A percentile compares a stretch with the other conserved stretches of the same genome.
These are phyloP conservation scores for Lymantria dispar DNA, from an alignment of 2,888 invertebrate species.

Conservation along the genomic window DNA sequence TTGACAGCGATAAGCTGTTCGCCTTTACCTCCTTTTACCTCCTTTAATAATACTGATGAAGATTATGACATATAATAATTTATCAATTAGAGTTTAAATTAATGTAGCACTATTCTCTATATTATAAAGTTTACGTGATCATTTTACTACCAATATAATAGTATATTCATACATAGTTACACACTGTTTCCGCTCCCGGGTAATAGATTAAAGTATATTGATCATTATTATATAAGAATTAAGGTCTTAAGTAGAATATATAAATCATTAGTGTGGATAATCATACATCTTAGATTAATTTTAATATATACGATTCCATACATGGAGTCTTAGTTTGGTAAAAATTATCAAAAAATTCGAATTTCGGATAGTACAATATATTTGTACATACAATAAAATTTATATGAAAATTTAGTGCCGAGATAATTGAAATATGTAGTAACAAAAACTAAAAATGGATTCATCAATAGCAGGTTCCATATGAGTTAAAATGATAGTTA, in stretches of 20 bases:
- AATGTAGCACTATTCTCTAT: constrained; percentile 41
- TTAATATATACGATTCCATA: constrained; percentile 34
- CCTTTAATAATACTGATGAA: constrained; percentile 25
- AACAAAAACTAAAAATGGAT: too few relatives aligned
- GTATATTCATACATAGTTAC: constrained; percentile 16
- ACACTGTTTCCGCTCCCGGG: constrained; percentile 15
- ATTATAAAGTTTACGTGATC: constrained; percentile 29
- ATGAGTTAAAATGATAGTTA: background rate
- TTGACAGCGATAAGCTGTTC: constrained; percentile 8
- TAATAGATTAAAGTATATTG: constrained; percentile 15
- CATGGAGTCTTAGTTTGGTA: constrained; percentile 44
- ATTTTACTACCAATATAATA: constrained; percentile 18
- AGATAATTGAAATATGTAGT: constrained; percentile 5
- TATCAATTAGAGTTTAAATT: constrained; percentile 24
- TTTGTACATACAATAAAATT: constrained; percentile 26
- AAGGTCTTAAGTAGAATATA: constrained; percentile 13
- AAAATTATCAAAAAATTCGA: constrained; percentile 52
- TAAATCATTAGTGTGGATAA: constrained; percentile 12
- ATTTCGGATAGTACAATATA: constrained; percentile 32
- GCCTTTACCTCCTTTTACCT: constrained; percentile 10
- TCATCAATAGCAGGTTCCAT: too few relatives aligned
- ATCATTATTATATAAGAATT: constrained; percentile 13
- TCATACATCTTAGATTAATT: constrained; percentile 22
- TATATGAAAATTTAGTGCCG: constrained; percentile 16
- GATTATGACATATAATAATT: constrained; percentile 12